These are phyloP conservation scores for Lepus townsendii DNA, from an alignment of 2,797 vertebrate species.

Conservation along the genomic window DNA sequence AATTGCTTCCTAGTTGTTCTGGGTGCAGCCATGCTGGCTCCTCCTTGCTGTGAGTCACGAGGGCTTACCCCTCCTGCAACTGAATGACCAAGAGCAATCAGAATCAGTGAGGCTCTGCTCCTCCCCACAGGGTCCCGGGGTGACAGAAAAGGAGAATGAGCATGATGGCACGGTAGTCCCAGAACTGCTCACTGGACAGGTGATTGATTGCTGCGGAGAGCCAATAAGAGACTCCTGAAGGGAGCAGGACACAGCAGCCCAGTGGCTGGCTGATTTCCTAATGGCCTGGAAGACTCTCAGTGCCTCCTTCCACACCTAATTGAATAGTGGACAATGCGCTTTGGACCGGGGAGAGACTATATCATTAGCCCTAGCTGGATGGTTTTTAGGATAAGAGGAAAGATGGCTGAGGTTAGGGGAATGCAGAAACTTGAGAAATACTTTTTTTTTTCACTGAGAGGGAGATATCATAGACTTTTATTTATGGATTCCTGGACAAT, in stretches of 20 bases:
- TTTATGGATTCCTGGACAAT: neutral
- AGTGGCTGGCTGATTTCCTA: constrained; percentile 37
- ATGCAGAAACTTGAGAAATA: neutral
- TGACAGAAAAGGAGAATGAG: rapidly evolving
- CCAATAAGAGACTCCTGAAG: neutral
- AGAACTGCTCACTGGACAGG: constrained; percentile 3
- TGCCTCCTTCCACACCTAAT: neutral
- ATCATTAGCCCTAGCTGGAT: neutral
- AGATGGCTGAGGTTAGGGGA: neutral
- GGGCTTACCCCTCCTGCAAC: neutral
- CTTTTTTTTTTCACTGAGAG: neutral
- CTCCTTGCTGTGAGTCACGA: neutral
- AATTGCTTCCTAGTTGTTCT: neutral
- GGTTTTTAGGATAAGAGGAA: neutral
- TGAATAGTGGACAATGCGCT: neutral
- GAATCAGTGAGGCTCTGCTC: neutral
- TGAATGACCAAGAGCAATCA: neutral
- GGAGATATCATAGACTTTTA: neutral
- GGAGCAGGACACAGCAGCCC: neutral
- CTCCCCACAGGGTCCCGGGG: neutral
- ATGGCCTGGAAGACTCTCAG: neutral
- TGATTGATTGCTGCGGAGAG: constrained; percentile 51
- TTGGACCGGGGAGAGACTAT: neutral
- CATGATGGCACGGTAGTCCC: neutral
- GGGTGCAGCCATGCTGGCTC: neutral